Conservation (phyloP, 2,888 invertebrate species). For the Cordilura impudica region DNA sequence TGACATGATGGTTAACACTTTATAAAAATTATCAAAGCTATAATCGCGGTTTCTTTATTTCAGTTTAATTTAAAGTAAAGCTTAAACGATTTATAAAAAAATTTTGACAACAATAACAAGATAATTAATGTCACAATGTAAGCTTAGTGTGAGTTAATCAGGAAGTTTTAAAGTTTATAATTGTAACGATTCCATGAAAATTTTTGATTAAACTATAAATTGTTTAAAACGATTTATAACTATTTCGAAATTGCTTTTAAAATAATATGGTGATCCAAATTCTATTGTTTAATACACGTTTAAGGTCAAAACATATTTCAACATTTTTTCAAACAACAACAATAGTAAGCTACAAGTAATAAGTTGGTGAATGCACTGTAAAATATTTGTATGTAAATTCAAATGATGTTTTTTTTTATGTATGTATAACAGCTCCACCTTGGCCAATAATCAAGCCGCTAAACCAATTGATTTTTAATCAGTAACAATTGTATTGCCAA, state of each 20-base stretch:
- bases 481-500: constrained; percentile 35
- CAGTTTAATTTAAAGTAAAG: neutral
- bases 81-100: neutral
- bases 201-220: constrained; percentile 19
- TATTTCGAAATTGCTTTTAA: neutral
- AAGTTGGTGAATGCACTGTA: neutral
- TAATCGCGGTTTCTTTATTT: too few species aligned
- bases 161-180: constrained; percentile 37
- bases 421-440: constrained; percentile 42
- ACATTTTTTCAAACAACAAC: neutral
- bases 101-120: neutral
- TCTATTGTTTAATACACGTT: neutral
- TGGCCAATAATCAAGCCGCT: constrained; percentile 38
- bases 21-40: too few species aligned
- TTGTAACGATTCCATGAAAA: neutral
- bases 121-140: constrained; percentile 30
- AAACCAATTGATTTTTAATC: constrained; percentile 55
- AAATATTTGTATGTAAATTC: neutral
- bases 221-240: neutral
- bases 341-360: neutral
- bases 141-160: constrained; percentile 6
- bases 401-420: neutral
- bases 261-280: neutral
- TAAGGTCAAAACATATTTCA: too few species aligned
- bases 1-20: neutral